These are phyloP conservation scores for Heterodera filipjevi DNA, from an alignment of 2,888 invertebrate species.

Conservation along the genomic window DNA sequence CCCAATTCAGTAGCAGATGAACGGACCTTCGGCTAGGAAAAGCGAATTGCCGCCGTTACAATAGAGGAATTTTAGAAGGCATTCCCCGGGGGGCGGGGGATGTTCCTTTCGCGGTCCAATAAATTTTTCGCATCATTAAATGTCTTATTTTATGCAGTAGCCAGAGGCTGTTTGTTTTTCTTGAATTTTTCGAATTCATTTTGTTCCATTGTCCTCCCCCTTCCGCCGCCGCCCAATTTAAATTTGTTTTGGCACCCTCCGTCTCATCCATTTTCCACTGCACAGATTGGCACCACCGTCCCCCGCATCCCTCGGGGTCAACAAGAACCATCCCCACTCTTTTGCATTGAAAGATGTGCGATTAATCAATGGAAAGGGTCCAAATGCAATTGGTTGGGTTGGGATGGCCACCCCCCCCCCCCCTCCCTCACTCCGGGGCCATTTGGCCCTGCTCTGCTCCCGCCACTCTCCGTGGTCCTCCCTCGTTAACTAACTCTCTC, in stretches of 20 bases:
- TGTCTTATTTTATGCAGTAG: background rate
- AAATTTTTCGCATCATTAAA: background rate
- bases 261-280: background rate
- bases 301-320: background rate
- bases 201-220: background rate
- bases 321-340: background rate
- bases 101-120: background rate
- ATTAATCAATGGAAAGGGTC: conserved; percentile 11
- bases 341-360: conserved; percentile 5
- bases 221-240: too few species aligned
- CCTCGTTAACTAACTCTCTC: background rate
- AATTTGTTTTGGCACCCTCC: background rate
- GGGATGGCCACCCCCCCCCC: background rate
- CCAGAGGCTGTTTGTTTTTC: background rate
- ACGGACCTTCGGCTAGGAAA: background rate
- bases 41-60: background rate
- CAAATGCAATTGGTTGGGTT: conserved; percentile 15
- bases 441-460: background rate
- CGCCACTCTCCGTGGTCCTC: background rate
- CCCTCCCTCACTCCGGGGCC: background rate
- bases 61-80: background rate
- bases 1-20: background rate
- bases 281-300: conserved; percentile 8
- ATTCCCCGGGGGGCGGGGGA: background rate
- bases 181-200: background rate